Evolutionary conservation across 2,797 vertebrate genomes (phyloP).

Genomic region (Leontopithecus rosalia): DNA sequence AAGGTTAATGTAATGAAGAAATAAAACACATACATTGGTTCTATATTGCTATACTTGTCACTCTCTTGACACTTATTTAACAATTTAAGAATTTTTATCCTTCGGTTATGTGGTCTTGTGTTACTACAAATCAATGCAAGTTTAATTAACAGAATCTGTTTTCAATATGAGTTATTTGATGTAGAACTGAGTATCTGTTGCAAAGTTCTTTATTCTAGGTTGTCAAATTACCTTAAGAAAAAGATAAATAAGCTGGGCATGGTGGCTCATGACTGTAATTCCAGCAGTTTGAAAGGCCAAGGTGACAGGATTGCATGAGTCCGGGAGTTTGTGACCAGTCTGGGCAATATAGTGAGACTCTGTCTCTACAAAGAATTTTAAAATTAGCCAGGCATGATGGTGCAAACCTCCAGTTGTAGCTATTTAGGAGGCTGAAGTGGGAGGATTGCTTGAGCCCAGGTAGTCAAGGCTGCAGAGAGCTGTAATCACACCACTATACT

Average conservation of each 20-base stretch:
- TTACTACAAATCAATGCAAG: conserved; percentile 9
- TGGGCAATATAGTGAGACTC: neutral
- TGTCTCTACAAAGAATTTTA: neutral
- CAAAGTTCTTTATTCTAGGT: conserved; percentile 19
- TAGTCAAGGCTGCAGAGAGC: neutral
- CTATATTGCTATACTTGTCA: neutral
- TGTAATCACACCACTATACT: neutral
- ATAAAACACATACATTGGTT: neutral
- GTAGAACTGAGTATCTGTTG: neutral
- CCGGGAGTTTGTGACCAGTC: neutral
- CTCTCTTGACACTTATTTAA: neutral
- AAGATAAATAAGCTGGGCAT: neutral
- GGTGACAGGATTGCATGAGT: neutral
- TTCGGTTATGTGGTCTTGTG: neutral
- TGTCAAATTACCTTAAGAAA: neutral
- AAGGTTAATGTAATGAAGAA: neutral
- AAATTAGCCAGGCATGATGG: neutral
- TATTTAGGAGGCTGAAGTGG: neutral
- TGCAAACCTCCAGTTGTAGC: neutral
- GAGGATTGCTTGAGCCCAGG: neutral
- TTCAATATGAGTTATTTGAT: neutral
- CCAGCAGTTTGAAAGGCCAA: neutral
- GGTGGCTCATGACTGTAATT: neutral
- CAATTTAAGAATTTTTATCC: conserved; percentile 2
- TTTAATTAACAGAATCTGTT: neutral